Conservation (phyloP, 2,797 vertebrate genomes). For the Botia almorhae region DNA sequence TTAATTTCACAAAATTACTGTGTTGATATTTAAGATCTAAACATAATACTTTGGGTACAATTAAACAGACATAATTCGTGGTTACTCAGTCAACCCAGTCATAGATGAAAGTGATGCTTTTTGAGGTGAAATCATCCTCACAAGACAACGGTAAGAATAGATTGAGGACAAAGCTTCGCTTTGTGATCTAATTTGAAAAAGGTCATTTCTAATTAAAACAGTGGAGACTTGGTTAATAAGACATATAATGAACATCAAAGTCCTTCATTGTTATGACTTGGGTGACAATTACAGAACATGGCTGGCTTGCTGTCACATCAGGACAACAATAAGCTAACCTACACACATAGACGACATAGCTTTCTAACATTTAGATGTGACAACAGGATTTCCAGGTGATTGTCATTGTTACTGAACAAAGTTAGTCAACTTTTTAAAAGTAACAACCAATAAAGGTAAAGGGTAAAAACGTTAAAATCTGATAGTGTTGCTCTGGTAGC, state of each 20-base stretch:
- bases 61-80: conserved; percentile 26
- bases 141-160: conserved; percentile 1
- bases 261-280: conserved; percentile 53
- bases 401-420: conserved; percentile 52
- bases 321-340: conserved; percentile 42
- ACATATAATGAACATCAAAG: conserved; percentile 29
- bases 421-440: conserved; percentile 22
- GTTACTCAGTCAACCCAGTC: conserved; percentile 28
- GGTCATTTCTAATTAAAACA: conserved; percentile 23
- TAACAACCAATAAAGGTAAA: conserved; percentile 34
- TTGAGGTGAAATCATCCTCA: conserved; percentile 27
- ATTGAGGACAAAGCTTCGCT: not conserved
- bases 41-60: conserved; percentile 56
- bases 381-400: conserved; percentile 45
- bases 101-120: conserved; percentile 7
- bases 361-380: conserved; percentile 49
- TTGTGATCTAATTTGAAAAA: conserved; percentile 27
- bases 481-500: conserved; percentile 34
- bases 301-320: conserved; percentile 36
- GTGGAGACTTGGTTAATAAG: conserved; percentile 25
- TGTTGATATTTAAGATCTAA: conserved; percentile 49
- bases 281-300: conserved; percentile 34
- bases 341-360: conserved; percentile 29
- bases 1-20: conserved; percentile 49
- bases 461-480: conserved; percentile 36